These are phyloP conservation scores for Syngnathus scovelli DNA, from an alignment of 2,113 vertebrate genomes.

Conservation along the genomic window DNA sequence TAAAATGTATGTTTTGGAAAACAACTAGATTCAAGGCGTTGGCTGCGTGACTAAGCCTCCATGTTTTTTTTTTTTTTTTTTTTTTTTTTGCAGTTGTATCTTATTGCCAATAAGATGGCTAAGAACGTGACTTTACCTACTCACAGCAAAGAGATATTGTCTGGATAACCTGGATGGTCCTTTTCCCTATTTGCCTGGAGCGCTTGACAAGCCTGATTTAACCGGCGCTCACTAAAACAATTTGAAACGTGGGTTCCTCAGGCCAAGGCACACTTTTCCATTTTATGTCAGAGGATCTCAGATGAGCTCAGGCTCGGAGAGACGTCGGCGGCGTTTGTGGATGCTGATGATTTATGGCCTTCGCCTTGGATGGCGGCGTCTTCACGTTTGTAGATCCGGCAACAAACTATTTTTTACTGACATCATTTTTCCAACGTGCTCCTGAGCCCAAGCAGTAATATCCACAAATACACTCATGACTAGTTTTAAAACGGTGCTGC, in stretches of 20 bases:
- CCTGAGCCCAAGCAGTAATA: slow-evolving; percentile 4
- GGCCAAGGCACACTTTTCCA: slow-evolving; percentile 14
- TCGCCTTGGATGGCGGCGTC: neutral
- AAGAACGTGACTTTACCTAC: neutral
- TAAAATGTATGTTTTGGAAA: neutral
- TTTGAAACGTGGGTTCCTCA: neutral
- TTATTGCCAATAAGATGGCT: neutral
- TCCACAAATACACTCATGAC: neutral
- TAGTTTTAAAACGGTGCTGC: neutral
- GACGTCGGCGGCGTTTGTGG: slow-evolving; percentile 2
- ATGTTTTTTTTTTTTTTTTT: neutral
- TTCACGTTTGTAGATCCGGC: slow-evolving; percentile 3
- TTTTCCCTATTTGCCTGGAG: neutral
- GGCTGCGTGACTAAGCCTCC: neutral
- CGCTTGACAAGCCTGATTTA: neutral
- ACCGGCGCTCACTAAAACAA: neutral
- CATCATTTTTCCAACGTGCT: slow-evolving; percentile 9
- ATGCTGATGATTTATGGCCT: slow-evolving; percentile 13
- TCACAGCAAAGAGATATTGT: neutral
- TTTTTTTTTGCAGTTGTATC: neutral
- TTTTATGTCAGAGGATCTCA: slow-evolving; percentile 9
- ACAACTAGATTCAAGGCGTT: neutral
- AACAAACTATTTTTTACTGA: slow-evolving; percentile 9
- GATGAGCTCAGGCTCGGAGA: slow-evolving; percentile 1
- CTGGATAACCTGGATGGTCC: neutral